A percentile compares a stretch with the other conserved stretches of the same genome.
Evolutionary conservation across 2,888 invertebrate species (phyloP).

Genomic region (Melipona bicolor): DNA sequence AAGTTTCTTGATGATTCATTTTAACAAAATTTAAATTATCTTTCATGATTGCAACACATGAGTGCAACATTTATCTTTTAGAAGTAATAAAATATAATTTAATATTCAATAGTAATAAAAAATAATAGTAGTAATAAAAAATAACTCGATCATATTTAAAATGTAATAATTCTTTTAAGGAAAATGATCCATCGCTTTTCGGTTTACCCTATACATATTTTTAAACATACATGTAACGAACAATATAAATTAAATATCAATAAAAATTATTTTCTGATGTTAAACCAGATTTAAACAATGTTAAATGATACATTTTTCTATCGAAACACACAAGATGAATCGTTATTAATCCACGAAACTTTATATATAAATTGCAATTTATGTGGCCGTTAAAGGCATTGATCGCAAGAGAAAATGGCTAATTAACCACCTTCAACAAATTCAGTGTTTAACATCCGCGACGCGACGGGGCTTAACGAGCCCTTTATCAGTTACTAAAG

Average conservation of each 20-base stretch:
- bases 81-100: no score
- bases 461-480: conserved; percentile 7
- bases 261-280: no score
- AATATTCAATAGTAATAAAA: no score
- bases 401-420: neutral
- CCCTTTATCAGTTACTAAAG: conserved; percentile 3
- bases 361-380: neutral
- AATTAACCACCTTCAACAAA: neutral
- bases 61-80: no score
- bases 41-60: accelerated
- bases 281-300: neutral
- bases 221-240: no score
- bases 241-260: no score
- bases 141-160: no score
- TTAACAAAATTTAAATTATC: neutral
- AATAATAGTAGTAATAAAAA: no score
- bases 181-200: no score
- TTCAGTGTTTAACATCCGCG: conserved; percentile 11
- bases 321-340: neutral
- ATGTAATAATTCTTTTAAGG: no score
- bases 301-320: no score
- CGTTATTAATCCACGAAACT: neutral
- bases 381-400: neutral
- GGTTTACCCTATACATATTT: no score
- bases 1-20: neutral